A percentile compares a stretch with the other conserved stretches of the same genome.
These are phyloP conservation scores for Cheilosia vernalis DNA, from an alignment of 2,888 invertebrate species.

Conservation along the genomic window DNA sequence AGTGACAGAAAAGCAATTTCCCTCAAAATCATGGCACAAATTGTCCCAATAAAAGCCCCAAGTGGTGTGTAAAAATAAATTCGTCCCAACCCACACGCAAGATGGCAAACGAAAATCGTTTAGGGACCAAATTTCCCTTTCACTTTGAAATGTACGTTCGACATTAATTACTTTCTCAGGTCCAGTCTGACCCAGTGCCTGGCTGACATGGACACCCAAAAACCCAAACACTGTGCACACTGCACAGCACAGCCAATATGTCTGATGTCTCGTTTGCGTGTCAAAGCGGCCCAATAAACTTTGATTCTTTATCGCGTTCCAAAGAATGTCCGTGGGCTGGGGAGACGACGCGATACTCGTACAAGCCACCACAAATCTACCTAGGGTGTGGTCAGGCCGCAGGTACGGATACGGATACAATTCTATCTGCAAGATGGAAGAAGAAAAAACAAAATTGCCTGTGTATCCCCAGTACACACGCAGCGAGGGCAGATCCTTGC, in stretches of 20 bases:
- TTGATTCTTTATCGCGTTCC: constrained; percentile 66
- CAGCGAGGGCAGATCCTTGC: constrained; percentile 41
- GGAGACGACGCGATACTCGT: constrained; percentile 14
- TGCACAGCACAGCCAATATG: constrained; percentile 70
- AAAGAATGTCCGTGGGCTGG: constrained; percentile 68
- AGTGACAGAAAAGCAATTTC: constrained; percentile 58
- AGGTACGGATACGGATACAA: constrained; percentile 32
- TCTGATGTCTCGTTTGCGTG: constrained; percentile 59
- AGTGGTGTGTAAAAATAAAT: constrained; percentile 44
- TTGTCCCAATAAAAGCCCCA: constrained; percentile 49
- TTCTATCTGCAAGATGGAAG: constrained; percentile 27
- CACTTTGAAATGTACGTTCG: constrained; percentile 66
- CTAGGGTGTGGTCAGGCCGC: constrained; percentile 61
- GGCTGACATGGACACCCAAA: constrained; percentile 70
- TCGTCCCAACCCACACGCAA: constrained; percentile 13
- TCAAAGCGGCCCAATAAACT: constrained; percentile 73
- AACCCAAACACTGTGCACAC: constrained; percentile 26
- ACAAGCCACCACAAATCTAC: constrained; percentile 3
- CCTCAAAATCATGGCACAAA: constrained; percentile 36
- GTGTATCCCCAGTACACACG: not conserved
- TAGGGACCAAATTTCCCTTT: constrained; percentile 71
- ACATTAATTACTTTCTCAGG: constrained; percentile 72
- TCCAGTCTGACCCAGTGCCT: constrained; percentile 63
- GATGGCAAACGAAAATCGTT: constrained; percentile 38
- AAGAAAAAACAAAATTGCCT: constrained; percentile 2